phyloP scores from a whole-genome alignment of 64 coral and sea anemone species.

The Anthopleura sola region DNA sequence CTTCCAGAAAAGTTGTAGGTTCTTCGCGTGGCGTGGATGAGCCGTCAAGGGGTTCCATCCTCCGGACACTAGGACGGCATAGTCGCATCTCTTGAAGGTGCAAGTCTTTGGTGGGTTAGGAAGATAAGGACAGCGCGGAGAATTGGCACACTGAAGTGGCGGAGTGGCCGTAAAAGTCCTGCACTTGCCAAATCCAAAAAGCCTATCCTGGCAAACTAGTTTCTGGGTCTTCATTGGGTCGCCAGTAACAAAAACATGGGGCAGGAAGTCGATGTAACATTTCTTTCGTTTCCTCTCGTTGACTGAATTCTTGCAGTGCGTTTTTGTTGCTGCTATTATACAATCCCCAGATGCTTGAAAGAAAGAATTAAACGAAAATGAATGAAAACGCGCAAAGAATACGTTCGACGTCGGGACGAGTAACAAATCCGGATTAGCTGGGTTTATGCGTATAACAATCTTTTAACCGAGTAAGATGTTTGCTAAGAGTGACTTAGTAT shows the following conservation, averaged over 20 bases:
- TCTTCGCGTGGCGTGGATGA: constrained; percentile 54
- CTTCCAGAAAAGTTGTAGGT: constrained; percentile 78
- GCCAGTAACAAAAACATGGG: constrained; percentile 31
- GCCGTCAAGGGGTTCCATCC: constrained; percentile 65
- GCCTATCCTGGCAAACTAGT: constrained; percentile 20
- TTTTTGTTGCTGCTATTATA: constrained; percentile 49
- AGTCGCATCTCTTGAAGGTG: constrained; percentile 62
- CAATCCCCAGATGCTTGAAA: constrained; percentile 50
- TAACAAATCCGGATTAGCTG: constrained; percentile 4
- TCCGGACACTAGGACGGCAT: constrained; percentile 70
- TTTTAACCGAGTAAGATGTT: neutral
- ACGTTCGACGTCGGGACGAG: neutral
- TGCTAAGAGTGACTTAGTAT: neutral
- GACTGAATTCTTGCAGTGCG: constrained; percentile 46
- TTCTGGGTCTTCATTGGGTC: constrained; percentile 11
- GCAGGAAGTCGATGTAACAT: constrained; percentile 70
- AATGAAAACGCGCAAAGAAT: neutral
- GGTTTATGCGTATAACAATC: neutral
- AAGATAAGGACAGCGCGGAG: constrained; percentile 16
- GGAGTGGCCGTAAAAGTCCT: neutral
- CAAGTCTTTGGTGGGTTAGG: constrained; percentile 13
- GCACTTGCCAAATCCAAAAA: constrained; percentile 39
- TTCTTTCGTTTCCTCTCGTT: constrained; percentile 23
- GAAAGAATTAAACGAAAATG: neutral
- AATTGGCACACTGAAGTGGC: constrained; percentile 26